phyloP scores from a whole-genome alignment of 2,888 invertebrate genomes.

The Gortyna flavago region DNA sequence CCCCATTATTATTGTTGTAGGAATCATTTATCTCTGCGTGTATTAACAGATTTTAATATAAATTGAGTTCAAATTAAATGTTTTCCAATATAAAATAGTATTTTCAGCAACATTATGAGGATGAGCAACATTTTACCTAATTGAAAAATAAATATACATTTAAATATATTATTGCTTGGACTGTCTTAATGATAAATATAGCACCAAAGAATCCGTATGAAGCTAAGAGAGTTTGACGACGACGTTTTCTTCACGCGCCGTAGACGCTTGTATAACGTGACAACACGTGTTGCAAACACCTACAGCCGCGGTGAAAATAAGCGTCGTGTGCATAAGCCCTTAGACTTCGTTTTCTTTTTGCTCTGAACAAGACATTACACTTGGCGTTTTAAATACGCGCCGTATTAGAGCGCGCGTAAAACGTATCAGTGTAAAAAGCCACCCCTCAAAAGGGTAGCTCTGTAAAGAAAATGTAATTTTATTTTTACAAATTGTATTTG shows the following conservation, averaged over 20 bases:
- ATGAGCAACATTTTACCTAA: neutral
- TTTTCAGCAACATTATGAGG: neutral
- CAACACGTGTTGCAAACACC: neutral
- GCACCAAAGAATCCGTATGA: slow-evolving; percentile 33
- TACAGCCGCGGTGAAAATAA: neutral
- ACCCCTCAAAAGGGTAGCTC: neutral
- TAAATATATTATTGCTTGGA: neutral
- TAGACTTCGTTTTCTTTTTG: neutral
- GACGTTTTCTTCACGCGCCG: neutral
- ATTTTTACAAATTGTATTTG: slow-evolving; percentile 34
- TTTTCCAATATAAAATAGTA: neutral
- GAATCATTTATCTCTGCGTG: slow-evolving; percentile 6
- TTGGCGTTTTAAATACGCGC: neutral
- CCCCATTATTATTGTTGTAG: slow-evolving; percentile 4
- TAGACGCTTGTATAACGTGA: neutral
- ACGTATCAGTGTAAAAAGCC: neutral
- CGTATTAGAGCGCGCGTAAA: neutral
- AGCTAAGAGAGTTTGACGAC: neutral
- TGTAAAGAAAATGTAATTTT: slow-evolving; percentile 9
- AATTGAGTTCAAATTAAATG: slow-evolving; percentile 19
- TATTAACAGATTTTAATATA: slow-evolving; percentile 2
- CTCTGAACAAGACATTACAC: neutral
- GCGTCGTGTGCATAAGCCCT: neutral
- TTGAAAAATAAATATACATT: neutral
- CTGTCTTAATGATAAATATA: slow-evolving; percentile 7